phyloP scores from a whole-genome alignment of 2,113 vertebrate genomes.

The Raja brachyura region DNA sequence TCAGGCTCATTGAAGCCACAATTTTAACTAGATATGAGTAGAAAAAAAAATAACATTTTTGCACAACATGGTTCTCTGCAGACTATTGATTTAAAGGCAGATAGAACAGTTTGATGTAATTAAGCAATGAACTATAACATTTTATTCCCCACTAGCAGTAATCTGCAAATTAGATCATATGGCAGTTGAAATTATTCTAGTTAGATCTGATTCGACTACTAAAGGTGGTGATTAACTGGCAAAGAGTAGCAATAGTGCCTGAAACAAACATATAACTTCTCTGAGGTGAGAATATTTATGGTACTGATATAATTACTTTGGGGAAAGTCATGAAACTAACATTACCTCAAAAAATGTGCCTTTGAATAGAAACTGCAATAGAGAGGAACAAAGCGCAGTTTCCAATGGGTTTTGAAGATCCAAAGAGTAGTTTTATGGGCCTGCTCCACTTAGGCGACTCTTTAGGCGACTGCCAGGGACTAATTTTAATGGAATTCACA shows the following conservation, averaged over 20 bases:
- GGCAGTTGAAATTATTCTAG: background rate
- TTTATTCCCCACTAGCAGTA: background rate
- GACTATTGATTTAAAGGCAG: background rate
- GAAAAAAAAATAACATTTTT: background rate
- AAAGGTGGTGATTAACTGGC: background rate
- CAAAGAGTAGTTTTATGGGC: too few species aligned
- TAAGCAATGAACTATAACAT: background rate
- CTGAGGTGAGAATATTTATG: background rate
- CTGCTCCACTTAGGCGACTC: too few species aligned
- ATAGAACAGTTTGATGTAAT: too few species aligned
- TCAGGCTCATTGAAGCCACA: background rate
- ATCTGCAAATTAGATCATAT: background rate
- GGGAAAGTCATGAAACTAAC: background rate
- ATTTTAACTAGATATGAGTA: background rate
- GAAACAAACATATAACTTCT: background rate
- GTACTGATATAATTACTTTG: background rate
- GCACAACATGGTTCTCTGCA: background rate
- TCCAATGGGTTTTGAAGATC: background rate
- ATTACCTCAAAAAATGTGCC: background rate
- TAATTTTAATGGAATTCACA: too few species aligned
- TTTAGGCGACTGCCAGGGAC: too few species aligned
- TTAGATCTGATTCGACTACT: background rate
- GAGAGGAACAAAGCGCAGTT: background rate
- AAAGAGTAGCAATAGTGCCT: background rate
- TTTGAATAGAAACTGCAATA: background rate